Evolutionary conservation across 2,888 invertebrate species (phyloP).

Genomic region (Plebejus argus): DNA sequence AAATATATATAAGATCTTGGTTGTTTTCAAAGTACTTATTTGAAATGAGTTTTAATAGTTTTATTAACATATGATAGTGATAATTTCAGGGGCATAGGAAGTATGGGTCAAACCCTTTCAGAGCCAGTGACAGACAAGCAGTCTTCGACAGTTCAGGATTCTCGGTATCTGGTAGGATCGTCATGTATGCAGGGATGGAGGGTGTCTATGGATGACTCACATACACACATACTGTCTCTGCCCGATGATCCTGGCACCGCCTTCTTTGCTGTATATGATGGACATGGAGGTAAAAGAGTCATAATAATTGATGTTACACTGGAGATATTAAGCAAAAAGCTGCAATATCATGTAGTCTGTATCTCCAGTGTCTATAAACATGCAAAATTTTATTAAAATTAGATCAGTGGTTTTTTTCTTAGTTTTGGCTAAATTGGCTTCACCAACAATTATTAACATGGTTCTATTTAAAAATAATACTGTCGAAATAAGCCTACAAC

Average conservation of each 20-base stretch:
- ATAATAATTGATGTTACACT: background rate
- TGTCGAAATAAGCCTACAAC: background rate
- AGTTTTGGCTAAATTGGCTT: too few relatives aligned
- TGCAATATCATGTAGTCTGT: background rate
- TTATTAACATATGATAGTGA: background rate
- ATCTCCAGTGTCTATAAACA: too few relatives aligned
- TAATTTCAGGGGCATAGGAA: conserved; percentile 47
- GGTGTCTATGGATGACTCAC: conserved; percentile 99
- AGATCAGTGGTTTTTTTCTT: too few relatives aligned
- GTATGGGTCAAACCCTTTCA: conserved; percentile 98
- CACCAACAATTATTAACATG: too few relatives aligned
- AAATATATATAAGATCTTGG: too few relatives aligned
- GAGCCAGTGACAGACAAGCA: conserved; percentile 97
- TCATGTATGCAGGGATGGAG: conserved; percentile 99
- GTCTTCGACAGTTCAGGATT: conserved; percentile 89
- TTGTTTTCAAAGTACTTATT: too few relatives aligned
- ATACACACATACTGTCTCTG: conserved; percentile 95
- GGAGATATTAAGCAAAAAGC: background rate
- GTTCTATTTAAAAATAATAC: too few relatives aligned
- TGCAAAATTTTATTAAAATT: too few relatives aligned
- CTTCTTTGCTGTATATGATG: conserved; percentile 98
- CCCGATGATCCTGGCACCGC: conserved; percentile 96
- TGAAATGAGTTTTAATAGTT: background rate
- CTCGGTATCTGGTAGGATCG: conserved; percentile 90
- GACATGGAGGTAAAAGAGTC: conserved; percentile 89